phyloP scores from a whole-genome alignment of 2,113 vertebrate species.

The Amazona vittata region DNA sequence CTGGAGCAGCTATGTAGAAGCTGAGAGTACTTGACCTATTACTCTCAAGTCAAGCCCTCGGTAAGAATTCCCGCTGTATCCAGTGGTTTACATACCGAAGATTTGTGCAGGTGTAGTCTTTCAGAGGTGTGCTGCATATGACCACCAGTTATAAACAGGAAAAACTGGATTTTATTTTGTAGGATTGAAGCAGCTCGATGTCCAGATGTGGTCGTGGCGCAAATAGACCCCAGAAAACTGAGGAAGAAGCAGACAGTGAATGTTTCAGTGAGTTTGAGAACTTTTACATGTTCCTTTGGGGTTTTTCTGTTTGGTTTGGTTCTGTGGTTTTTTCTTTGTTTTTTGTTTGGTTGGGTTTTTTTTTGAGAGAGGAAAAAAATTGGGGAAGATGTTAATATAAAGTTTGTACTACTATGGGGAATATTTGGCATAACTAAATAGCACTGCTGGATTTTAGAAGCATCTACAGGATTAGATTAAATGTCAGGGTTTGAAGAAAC shows the following conservation, averaged over 20 bases:
- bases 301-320: too few relatives aligned
- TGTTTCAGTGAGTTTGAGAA: slow-evolving; percentile 82
- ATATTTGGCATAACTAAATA: not conserved
- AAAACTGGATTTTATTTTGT: not conserved
- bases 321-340: too few relatives aligned
- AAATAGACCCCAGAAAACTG: slow-evolving; percentile 94
- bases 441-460: not conserved
- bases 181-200: slow-evolving; percentile 93
- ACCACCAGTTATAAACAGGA: not conserved
- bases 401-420: not conserved
- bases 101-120: fast-evolving
- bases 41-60: not conserved
- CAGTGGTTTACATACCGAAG: too few relatives aligned
- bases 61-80: too few relatives aligned
- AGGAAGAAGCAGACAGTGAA: slow-evolving; percentile 90
- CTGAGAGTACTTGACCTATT: fast-evolving
- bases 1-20: too few relatives aligned
- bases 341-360: too few relatives aligned
- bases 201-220: slow-evolving; percentile 94
- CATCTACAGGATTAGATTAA: not conserved
- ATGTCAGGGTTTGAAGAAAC: not conserved
- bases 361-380: not conserved
- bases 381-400: not conserved
- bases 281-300: fast-evolving
- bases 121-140: fast-evolving